Conservation (phyloP, 2,888 invertebrate genomes). For the Crocallis elinguaria region DNA sequence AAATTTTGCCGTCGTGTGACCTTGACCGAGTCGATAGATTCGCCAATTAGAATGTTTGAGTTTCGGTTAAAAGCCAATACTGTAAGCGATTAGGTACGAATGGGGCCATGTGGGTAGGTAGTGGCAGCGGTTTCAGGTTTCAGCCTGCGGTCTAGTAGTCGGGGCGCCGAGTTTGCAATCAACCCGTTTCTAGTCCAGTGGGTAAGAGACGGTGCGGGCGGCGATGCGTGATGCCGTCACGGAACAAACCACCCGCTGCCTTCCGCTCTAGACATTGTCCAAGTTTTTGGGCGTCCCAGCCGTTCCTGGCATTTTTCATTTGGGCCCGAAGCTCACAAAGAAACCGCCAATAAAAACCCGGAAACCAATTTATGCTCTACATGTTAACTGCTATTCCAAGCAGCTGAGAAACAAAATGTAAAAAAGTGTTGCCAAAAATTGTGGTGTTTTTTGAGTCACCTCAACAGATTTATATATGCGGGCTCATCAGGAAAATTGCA, state of each 20-base stretch:
- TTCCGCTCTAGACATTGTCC: conserved; percentile 21
- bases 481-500: too few relatives aligned
- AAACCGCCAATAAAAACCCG: conserved; percentile 13
- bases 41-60: conserved; percentile 32
- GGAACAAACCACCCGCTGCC: conserved; percentile 9
- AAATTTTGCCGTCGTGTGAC: conserved; percentile 20
- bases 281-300: conserved; percentile 2
- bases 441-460: too few relatives aligned
- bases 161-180: conserved; percentile 60
- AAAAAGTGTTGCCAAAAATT: too few relatives aligned
- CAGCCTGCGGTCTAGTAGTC: conserved; percentile 71
- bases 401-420: background rate
- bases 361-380: conserved; percentile 6
- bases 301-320: conserved; percentile 7
- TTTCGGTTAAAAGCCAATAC: conserved; percentile 39
- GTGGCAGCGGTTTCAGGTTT: conserved; percentile 59
- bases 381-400: background rate
- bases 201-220: conserved; percentile 28
- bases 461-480: too few relatives aligned
- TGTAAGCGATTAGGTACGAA: conserved; percentile 45
- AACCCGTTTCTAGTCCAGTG: conserved; percentile 58
- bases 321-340: background rate
- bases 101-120: conserved; percentile 51
- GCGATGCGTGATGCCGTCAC: conserved; percentile 22
- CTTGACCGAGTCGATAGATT: conserved; percentile 30